Evolutionary conservation across 2,113 vertebrate genomes (phyloP), one percentile per base, ranked within the genome.

Genomic region (Stigmatopora argus): DNA sequence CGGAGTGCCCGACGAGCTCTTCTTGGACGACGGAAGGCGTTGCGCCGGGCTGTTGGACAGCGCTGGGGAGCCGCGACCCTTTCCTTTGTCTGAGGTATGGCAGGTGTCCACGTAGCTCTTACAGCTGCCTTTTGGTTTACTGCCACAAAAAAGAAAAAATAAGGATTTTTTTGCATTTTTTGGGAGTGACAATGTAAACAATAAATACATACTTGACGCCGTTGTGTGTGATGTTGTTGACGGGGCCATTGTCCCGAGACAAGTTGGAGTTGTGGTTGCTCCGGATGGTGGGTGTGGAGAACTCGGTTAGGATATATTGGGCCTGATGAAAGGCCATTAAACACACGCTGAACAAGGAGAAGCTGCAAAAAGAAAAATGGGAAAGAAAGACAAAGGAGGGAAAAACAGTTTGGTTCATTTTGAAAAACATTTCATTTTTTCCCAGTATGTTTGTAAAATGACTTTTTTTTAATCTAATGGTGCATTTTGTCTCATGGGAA

Each of bases 291-390:
- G 94, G 90, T 51, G 93, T 89, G 80, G 92, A 87, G 72, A 99
- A 99, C 74, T 99, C 96, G 62, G 75, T 89, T 7, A 98, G 89
- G 79, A 99, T 99, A 78, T 94, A 96, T 74, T 96, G 97, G 12
- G 96, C 97, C 90, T 97, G 96, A 70, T 95, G 93, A 83, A 96
- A 94, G 62, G 97, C 96, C 91, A 99, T 95, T 72, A 96, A 78
- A 83, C 96, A 94, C 58, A 99, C 96, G 23, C 94, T 94, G 0
- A 96, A 87, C 60, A 99, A 84, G n/a, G 96, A 98, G 82, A 95
- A 91, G 77, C 97, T 99, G 85, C 23, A 74, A 38, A 49, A 60
- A 19, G 17, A 48, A 17, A 1, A 4, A 45, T 2, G 46, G 1
- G 48, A 26, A 66, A 1, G 8, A 3, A 55, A 60, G 45, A 18